Conservation (phyloP, 2,888 invertebrate genomes). For the Cremastobaeus sp. region DNA sequence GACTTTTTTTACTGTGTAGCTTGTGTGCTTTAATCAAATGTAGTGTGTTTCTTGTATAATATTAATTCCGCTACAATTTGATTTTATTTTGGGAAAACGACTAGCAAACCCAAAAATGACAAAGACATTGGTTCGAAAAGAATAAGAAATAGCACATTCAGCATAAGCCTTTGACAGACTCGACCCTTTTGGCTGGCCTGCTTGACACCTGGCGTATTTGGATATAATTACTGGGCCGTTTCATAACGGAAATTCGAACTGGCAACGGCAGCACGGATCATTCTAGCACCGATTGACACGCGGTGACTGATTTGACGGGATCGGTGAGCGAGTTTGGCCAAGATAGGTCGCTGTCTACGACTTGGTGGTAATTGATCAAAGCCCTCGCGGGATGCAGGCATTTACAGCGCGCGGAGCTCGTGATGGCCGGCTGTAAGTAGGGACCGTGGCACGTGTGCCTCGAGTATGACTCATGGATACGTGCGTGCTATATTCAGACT, state of each 20-base stretch:
- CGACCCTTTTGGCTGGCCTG: constrained; percentile 30
- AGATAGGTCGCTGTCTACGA: constrained; percentile 62
- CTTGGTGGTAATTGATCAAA: constrained; percentile 70
- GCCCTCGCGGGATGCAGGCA: constrained; percentile 64
- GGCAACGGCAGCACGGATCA: constrained; percentile 37
- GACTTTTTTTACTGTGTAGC: too few species aligned
- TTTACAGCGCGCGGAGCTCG: constrained; percentile 64
- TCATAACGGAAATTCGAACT: constrained; percentile 46
- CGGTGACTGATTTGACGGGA: constrained; percentile 51
- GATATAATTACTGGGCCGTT: constrained; percentile 48
- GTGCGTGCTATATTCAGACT: constrained; percentile 67
- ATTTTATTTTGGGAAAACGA: too few species aligned
- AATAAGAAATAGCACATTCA: too few species aligned
- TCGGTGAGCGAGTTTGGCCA: constrained; percentile 42
- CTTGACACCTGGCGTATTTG: constrained; percentile 33
- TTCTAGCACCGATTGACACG: constrained; percentile 57
- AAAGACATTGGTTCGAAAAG: too few species aligned
- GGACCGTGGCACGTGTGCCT: constrained; percentile 66
- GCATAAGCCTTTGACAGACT: too few species aligned
- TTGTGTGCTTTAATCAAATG: too few species aligned
- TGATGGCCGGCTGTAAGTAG: constrained; percentile 64
- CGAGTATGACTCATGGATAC: constrained; percentile 67
- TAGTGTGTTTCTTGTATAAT: too few species aligned
- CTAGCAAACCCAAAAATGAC: too few species aligned
- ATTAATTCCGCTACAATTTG: too few species aligned